These are phyloP conservation scores for Arothron firmamentum DNA, from an alignment of 2,113 vertebrate genomes.

Conservation along the genomic window DNA sequence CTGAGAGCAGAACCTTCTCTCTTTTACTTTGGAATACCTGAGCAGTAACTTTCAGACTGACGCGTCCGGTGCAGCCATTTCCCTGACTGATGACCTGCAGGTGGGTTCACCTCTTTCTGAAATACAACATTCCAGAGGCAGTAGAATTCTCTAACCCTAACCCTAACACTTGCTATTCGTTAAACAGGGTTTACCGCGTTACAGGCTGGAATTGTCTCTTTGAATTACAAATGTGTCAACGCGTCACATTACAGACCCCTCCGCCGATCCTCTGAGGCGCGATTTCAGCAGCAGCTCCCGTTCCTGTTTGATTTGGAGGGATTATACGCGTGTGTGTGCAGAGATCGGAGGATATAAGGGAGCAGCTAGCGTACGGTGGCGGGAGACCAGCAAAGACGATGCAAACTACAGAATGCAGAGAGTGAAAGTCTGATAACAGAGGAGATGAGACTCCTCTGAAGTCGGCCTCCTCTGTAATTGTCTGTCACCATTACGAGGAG, in stretches of 20 bases:
- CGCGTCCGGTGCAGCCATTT: too few species aligned
- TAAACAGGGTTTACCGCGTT: background rate
- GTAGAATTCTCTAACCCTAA: background rate
- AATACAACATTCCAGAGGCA: background rate
- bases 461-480: slow-evolving; percentile 45
- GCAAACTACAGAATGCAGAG: slow-evolving; percentile 14
- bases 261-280: slow-evolving; percentile 6
- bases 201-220: slow-evolving; percentile 18
- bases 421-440: slow-evolving; percentile 34
- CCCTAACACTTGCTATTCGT: background rate
- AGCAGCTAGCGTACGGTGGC: slow-evolving; percentile 34
- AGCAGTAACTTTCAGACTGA: too few species aligned
- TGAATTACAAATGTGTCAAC: slow-evolving; percentile 32
- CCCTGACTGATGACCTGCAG: too few species aligned
- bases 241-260: slow-evolving; percentile 33
- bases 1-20: too few species aligned
- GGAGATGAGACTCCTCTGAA: slow-evolving; percentile 25
- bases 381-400: slow-evolving; percentile 30
- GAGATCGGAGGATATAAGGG: slow-evolving; percentile 29
- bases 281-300: slow-evolving; percentile 19
- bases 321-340: slow-evolving; percentile 33
- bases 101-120: too few species aligned
- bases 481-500: slow-evolving; percentile 46
- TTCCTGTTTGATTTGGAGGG: slow-evolving; percentile 41
- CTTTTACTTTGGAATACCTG: too few species aligned